Evolutionary conservation across 2,797 vertebrate genomes (phyloP), one percentile per base, ranked within the genome.

Genomic region (Botia almorhae): DNA sequence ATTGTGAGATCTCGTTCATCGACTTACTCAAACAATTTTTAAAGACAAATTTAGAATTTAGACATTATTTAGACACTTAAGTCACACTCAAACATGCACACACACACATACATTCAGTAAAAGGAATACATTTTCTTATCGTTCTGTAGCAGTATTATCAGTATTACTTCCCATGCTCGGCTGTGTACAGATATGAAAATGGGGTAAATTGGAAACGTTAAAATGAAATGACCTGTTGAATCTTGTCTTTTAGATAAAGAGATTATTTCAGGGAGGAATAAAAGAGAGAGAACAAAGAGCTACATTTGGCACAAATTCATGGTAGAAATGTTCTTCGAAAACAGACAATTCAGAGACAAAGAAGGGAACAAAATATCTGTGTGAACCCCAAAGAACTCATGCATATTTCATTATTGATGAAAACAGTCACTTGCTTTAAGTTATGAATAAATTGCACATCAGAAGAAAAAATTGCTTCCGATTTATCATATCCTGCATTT

Each of bases 351-450:
- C 14, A 21, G 12, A 64, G 58, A 77, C 23, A 72, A 29, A 53
- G 11, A 46, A 63, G 80, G 75, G 75, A 69, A 61, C 7, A 29
- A 48, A 71, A 78, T 21, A 51, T 65, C 46, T 74, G 51, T 48
- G 74, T 68, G 63, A 80, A 82, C 65, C 61, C 65, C 73, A 69
- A 75, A 67, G 56, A 82, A 33, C 74, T 77, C 80, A 84, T 84
- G 69, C 69, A 84, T 84, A 75, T 80, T 86, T 82, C 51, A 83
- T 83, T 76, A 69, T 50, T 39, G 39, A 55, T 10, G 58, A 63
- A 78, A 55, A 74, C 76, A 78, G 80, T 70, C 56, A 55, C 33
- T 69, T 60, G 64, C 55, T 69, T 43, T 46, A 69, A 64, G 65
- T 75, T 78, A 65, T 69, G 76, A 76, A 76, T 81, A 76, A 80